Evolutionary conservation across 2,888 invertebrate genomes (phyloP).

Genomic region (Monoplex corrugatus): DNA sequence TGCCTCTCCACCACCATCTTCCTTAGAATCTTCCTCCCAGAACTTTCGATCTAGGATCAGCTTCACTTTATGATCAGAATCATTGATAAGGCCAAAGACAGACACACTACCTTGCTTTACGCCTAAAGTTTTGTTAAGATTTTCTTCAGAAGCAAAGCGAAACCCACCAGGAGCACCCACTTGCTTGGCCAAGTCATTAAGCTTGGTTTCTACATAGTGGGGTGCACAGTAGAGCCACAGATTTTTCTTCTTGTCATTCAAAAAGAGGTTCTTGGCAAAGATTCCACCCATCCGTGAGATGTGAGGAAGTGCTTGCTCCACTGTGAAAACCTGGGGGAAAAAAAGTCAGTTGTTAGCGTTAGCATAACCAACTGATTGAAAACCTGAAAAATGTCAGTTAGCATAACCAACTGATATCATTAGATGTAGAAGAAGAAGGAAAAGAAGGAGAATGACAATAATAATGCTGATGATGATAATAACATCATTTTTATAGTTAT

Average conservation of each 20-base stretch:
- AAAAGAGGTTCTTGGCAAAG: conserved; percentile 80
- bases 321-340: conserved; percentile 82
- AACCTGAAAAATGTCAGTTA: too few species aligned
- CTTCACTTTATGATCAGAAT: conserved; percentile 73
- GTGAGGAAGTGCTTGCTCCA: conserved; percentile 78
- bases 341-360: too few species aligned
- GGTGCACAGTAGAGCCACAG: conserved; percentile 79
- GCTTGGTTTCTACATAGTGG: conserved; percentile 77
- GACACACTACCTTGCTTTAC: conserved; percentile 80
- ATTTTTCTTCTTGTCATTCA: conserved; percentile 80
- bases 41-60: conserved; percentile 74
- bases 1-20: conserved; percentile 4
- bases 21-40: conserved; percentile 65
- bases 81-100: conserved; percentile 80
- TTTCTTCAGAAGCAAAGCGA: conserved; percentile 78
- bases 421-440: too few species aligned
- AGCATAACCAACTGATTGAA: too few species aligned
- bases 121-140: conserved; percentile 77
- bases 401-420: too few species aligned
- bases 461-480: too few species aligned
- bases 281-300: conserved; percentile 73
- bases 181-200: conserved; percentile 77
- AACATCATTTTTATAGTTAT: too few species aligned
- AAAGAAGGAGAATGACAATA: too few species aligned
- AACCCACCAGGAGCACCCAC: conserved; percentile 77